phyloP scores from a whole-genome alignment of 2,113 vertebrate genomes.

The Xerus inauris region DNA sequence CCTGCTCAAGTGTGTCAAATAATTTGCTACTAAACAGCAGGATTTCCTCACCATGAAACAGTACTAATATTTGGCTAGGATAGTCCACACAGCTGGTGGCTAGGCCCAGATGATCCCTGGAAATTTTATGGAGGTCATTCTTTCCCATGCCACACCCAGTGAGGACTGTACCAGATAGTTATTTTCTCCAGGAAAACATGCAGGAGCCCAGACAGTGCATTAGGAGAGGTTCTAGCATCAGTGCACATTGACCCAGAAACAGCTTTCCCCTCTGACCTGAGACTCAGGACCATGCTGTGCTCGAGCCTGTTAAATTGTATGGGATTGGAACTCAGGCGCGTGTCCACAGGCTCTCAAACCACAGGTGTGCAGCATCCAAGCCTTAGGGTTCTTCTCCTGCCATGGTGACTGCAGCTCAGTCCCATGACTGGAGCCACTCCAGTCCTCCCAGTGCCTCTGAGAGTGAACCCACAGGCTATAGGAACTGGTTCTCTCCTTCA shows the following conservation, averaged over 20 bases:
- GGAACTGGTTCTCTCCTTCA: neutral
- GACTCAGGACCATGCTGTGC: neutral
- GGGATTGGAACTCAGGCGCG: neutral
- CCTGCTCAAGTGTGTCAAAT: neutral
- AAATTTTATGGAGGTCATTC: neutral
- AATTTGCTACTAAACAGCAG: neutral
- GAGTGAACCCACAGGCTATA: neutral
- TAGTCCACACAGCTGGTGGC: rapidly evolving
- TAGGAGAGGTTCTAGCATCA: neutral
- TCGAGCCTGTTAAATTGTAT: neutral
- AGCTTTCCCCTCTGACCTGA: neutral
- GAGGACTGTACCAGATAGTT: neutral
- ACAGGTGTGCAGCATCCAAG: neutral
- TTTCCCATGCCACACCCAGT: neutral
- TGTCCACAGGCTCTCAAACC: neutral
- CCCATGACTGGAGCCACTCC: neutral
- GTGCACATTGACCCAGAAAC: neutral
- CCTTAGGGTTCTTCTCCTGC: neutral
- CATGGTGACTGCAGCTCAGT: neutral
- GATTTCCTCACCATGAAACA: neutral
- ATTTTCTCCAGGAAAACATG: neutral
- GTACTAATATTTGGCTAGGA: neutral
- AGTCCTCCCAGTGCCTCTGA: neutral
- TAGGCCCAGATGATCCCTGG: neutral
- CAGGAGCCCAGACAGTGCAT: neutral